Base-by-base conservation (phyloP, 92 coral and sea anemone species). In the Diadumene lineata region DNA sequence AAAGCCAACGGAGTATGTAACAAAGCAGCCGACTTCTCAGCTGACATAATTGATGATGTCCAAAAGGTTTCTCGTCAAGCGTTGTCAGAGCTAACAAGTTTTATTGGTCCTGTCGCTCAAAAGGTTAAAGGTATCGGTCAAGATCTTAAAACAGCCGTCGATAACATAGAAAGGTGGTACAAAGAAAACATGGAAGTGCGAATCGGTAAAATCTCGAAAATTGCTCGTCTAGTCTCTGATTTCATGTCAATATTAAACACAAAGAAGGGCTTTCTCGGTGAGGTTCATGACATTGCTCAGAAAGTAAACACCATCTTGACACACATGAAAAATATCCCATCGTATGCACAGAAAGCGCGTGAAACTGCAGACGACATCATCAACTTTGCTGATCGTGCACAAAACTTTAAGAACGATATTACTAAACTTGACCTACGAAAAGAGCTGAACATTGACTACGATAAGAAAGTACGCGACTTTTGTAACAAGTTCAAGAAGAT, bases 131-230 rank as follows among this genome's bases (percentile, higher is more conserved):
- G 28, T 24, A 67, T 87, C 43, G 84, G 85, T 15, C 72, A 33
- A 24, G 78, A 68, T 9, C 50, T 92, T 25, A 88, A 88, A 61
- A 34, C 71, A 15, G 80, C 85, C 21, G 67, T 88, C 11, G 68
- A 72, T 1, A 70, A 80, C 6, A 92, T 83, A 38, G 91, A 82
- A 51, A 62, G 24, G 0, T 92, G 97, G 97, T 84, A 92, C 74
- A 56, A 85, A 38, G 82, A 68, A 44, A 79, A 92, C 33, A 28
- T 92, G 76, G 73, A 75, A 70, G 81, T 56, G 19, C 78, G 84
- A 4, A 77, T 82, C 0, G 93, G 93, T 1, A 88, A 85, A 38
- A 43, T 85, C 1, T 78, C 87, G n/a, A 82, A 70, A 43, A 77
- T 85, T 31, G 88, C 88, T 0, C 90, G 84, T 51, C 53, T 84